phyloP scores from a whole-genome alignment of 2,888 invertebrate genomes.

The Agriopis marginaria region DNA sequence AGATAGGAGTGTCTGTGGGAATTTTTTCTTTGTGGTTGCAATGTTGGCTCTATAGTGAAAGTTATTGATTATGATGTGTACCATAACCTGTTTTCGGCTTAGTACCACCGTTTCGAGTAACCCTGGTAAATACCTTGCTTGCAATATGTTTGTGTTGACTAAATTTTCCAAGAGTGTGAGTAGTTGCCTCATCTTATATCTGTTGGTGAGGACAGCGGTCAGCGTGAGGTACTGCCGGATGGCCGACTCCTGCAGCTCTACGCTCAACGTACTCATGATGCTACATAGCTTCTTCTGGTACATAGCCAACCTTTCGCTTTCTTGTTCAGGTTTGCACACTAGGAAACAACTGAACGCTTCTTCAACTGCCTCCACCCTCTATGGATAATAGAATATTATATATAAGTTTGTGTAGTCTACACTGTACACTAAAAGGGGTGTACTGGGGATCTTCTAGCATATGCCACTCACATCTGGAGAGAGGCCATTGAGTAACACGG shows the following conservation, averaged over 20 bases:
- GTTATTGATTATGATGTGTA: too few species aligned
- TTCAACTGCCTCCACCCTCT: constrained; percentile 94
- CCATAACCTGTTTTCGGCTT: too few species aligned
- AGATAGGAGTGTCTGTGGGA: too few species aligned
- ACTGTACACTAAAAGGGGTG: too few species aligned
- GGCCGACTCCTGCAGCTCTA: constrained; percentile 91
- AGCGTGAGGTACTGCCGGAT: constrained; percentile 91
- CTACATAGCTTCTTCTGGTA: constrained; percentile 90
- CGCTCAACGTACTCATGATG: constrained; percentile 88
- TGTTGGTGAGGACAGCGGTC: constrained; percentile 91
- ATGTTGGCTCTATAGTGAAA: too few species aligned
- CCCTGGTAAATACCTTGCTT: constrained; percentile 87
- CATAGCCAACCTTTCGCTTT: constrained; percentile 88
- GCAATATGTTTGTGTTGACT: constrained; percentile 90
- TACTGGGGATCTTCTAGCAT: too few species aligned
- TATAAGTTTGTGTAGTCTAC: background rate
- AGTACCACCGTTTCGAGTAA: too few species aligned
- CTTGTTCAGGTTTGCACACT: constrained; percentile 90
- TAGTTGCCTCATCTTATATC: constrained; percentile 91
- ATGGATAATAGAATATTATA: constrained; percentile 13
- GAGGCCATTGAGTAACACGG: too few species aligned
- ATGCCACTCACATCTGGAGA: too few species aligned
- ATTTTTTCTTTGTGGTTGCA: too few species aligned
- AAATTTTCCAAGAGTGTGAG: constrained; percentile 91
- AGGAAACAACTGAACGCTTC: constrained; percentile 96